Percentiles rank a stretch among this genome's conserved stretches.
These are phyloP conservation scores for Cinara cedri DNA, from an alignment of 2,888 invertebrate species.

Conservation along the genomic window DNA sequence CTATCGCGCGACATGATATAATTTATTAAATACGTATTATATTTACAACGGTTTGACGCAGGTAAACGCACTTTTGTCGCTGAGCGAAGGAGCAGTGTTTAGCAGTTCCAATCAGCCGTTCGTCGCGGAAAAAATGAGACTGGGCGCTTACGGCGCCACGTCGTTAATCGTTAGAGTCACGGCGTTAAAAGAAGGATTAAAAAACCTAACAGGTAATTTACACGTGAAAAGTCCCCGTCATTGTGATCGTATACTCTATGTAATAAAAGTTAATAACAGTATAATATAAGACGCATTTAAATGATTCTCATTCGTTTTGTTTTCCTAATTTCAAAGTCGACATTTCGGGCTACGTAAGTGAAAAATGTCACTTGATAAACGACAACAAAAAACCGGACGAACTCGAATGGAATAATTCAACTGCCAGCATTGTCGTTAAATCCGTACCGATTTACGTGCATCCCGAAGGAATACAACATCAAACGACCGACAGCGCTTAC, in stretches of 20 bases:
- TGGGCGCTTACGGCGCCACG: constrained; percentile 72
- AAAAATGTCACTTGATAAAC: constrained; percentile 67
- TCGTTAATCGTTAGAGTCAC: constrained; percentile 71
- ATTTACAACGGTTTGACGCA: constrained; percentile 61
- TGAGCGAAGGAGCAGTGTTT: constrained; percentile 72
- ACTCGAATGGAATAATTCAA: constrained; percentile 61
- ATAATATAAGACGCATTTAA: too few relatives aligned
- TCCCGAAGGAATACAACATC: constrained; percentile 70
- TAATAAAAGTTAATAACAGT: too few relatives aligned
- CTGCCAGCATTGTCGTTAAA: constrained; percentile 70
- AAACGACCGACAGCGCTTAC: constrained; percentile 74
- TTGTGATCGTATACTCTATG: too few relatives aligned
- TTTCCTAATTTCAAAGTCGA: constrained; percentile 66
- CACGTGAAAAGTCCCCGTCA: too few relatives aligned
- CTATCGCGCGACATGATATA: too few relatives aligned
- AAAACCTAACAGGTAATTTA: constrained; percentile 71
- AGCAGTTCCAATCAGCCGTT: constrained; percentile 71
- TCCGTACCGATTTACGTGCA: constrained; percentile 70
- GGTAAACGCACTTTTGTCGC: constrained; percentile 71
- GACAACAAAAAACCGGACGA: constrained; percentile 65
- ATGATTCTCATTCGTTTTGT: too few relatives aligned
- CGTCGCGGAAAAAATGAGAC: constrained; percentile 70
- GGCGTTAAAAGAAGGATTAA: constrained; percentile 70
- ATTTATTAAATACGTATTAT: too few relatives aligned
- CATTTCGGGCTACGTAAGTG: constrained; percentile 72